A percentile compares a stretch with the other conserved stretches of the same genome.
Evolutionary conservation across 2,113 vertebrate species (phyloP).

Genomic region (Alethe diademata): DNA sequence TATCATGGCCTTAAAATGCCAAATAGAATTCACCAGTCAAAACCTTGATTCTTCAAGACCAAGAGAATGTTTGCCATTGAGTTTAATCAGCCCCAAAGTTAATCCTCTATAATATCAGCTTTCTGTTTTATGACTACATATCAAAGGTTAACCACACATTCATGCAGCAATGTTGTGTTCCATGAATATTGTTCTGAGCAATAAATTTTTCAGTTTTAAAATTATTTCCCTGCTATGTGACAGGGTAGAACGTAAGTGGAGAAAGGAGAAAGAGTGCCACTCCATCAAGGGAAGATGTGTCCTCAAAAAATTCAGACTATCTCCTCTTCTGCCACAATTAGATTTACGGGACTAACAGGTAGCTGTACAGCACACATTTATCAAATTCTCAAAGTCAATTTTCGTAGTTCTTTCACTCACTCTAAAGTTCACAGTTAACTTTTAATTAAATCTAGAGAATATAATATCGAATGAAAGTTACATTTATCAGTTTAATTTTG

Average conservation of each 20-base stretch:
- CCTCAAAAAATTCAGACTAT: constrained; percentile 7
- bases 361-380: background rate
- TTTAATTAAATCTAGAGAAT: constrained; percentile 62
- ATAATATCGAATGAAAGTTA: constrained; percentile 37
- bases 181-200: background rate
- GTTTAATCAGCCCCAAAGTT: background rate
- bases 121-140: background rate
- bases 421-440: constrained; percentile 45
- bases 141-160: constrained; percentile 6
- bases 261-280: background rate
- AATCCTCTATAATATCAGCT: background rate
- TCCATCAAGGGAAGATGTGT: background rate
- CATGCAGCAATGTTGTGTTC: background rate
- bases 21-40: background rate
- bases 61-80: background rate
- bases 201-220: constrained; percentile 19
- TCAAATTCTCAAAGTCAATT: constrained; percentile 34
- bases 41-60: background rate
- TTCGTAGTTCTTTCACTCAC: background rate
- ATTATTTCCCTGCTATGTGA: background rate
- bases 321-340: constrained; percentile 4
- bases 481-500: constrained; percentile 47
- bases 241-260: background rate
- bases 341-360: constrained; percentile 29
- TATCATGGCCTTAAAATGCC: background rate